Base-by-base conservation (phyloP, 2,797 vertebrate species). In the Distichodus sexfasciatus region DNA sequence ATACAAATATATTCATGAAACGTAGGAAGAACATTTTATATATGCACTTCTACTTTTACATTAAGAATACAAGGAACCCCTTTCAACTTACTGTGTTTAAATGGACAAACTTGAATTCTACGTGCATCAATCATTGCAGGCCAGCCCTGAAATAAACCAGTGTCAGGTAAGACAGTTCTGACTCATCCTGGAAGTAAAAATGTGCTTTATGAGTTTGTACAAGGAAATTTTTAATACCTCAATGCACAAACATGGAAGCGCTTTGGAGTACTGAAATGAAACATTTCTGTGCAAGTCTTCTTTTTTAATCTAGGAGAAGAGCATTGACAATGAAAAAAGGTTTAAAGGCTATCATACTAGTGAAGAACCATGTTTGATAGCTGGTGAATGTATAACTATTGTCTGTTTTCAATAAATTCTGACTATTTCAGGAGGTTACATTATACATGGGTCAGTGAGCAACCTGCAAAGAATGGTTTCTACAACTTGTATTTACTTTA, bases 101-200 rank as follows among this genome's bases (percentile, higher is more conserved):
- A 93, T 9, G 92, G 92, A 29, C 91, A 93, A 67, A 85, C 70
- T 28, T 87, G 90, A 69, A 77, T 76, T 63, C 92, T 86, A 43
- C 85, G 81, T 10, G 91, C 87, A 59, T 93, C 91, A 3, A 81
- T 84, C 72, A 85, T 67, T 4, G 84, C 83, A 47, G 85, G 61
- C 92, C 91, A 93, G 8, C 86, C 88, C 92, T 93, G 66, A 2
- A 71, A 64, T 10, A 62, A 83, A 44, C 17, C 51, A 77, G 64
- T 28, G 21, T n/a, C 21, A 3, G 21, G n/a, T n/a, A n/a, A n/a
- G 11, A 21, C 14, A 19, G 28, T 48, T n/a, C 1, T 15, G 19
- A 21, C 29, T 7, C 23, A 53, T 4, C n/a, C 29, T 19, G 6
- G 2, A n/a, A 1, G 4, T 1, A 7, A 47, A 6, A 38, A 54